Percentiles rank a stretch among this genome's conserved stretches.
Evolutionary conservation across 30 jellyfish, hydroid and myxozoan genomes (phyloP).

Genomic region (Hydra vulgaris): DNA sequence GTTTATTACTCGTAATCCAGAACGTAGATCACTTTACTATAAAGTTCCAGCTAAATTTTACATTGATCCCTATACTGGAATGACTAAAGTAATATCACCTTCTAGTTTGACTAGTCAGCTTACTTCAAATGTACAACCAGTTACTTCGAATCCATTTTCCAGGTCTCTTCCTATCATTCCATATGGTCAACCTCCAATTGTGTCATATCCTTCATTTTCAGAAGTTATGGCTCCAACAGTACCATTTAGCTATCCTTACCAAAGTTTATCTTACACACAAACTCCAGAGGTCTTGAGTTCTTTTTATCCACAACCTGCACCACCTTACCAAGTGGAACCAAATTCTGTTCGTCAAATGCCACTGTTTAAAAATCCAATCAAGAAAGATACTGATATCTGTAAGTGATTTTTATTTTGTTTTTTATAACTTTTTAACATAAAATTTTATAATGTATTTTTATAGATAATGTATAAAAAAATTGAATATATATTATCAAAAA

Average conservation of each 20-base stretch:
- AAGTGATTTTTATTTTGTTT: neutral
- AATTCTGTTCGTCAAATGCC: neutral
- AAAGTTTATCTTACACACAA: neutral
- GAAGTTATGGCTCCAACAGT: neutral
- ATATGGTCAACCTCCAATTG: neutral
- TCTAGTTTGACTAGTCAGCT: neutral
- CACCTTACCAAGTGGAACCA: neutral
- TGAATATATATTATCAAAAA: too few relatives aligned
- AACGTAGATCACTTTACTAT: constrained; percentile 15
- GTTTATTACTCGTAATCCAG: neutral
- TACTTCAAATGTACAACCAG: neutral
- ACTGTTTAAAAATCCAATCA: neutral
- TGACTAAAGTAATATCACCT: constrained; percentile 8
- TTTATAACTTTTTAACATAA: too few relatives aligned
- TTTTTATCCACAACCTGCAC: neutral
- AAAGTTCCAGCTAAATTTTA: constrained; percentile 13
- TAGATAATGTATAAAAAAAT: too few relatives aligned
- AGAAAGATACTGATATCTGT: neutral
- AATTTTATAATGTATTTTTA: too few relatives aligned
- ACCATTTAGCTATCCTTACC: neutral
- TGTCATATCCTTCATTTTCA: neutral
- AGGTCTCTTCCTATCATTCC: neutral
- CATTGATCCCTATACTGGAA: constrained; percentile 21
- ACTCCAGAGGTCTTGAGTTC: neutral
- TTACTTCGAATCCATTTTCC: neutral